Evolutionary conservation across 1,140 invertebrate genomes (phyloP).

Genomic region (Euura lappo): DNA sequence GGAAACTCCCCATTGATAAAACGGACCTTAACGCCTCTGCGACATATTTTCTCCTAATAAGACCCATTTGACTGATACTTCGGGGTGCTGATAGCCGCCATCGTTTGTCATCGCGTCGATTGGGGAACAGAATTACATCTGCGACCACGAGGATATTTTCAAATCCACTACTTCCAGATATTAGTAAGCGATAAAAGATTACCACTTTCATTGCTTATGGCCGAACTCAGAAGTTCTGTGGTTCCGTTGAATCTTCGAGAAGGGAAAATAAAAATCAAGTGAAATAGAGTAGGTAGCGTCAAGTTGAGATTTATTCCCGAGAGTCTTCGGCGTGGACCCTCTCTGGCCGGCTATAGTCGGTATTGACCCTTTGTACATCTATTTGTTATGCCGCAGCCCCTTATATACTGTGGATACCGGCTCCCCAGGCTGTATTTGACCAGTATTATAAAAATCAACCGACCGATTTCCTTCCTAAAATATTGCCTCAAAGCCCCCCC

Average conservation of each 20-base stretch:
- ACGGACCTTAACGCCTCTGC: not conserved
- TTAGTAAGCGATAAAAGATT: not conserved
- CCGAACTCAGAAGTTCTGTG: conserved; percentile 13
- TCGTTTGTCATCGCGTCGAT: conserved; percentile 46
- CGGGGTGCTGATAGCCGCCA: conserved; percentile 37
- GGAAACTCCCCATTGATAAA: not conserved
- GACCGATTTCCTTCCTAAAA: conserved; percentile 62
- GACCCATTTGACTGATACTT: not conserved
- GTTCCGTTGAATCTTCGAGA: conserved; percentile 10
- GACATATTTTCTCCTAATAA: conserved; percentile 1
- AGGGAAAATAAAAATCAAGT: not conserved
- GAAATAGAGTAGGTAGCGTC: not conserved
- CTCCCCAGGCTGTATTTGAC: conserved; percentile 62
- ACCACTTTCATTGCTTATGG: conserved; percentile 10
- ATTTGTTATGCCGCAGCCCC: conserved; percentile 61
- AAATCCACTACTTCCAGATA: not conserved
- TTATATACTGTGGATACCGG: conserved; percentile 41
- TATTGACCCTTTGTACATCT: conserved; percentile 64
- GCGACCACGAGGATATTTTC: not conserved
- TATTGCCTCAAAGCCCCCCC: conserved; percentile 54
- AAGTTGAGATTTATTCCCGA: conserved; percentile 14
- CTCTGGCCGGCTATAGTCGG: conserved; percentile 45
- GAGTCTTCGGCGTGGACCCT: conserved; percentile 20
- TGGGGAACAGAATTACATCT: conserved; percentile 5
- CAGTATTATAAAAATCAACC: conserved; percentile 65